Percentiles rank a stretch among this genome's conserved stretches.
Conservation (phyloP, 2,888 invertebrate species). For the Cryptus viduatorius region DNA sequence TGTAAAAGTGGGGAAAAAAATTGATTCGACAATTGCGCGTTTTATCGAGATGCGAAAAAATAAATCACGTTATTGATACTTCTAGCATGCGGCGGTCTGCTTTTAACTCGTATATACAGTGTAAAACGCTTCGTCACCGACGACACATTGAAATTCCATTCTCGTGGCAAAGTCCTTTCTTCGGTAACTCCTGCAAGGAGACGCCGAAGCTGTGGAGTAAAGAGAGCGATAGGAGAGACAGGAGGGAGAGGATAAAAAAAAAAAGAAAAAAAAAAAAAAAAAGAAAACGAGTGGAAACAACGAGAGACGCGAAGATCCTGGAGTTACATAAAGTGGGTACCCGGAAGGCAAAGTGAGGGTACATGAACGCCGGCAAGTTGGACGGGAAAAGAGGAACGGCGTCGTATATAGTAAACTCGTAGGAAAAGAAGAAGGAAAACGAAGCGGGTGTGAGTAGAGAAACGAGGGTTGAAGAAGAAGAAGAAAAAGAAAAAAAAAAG, state of each 20-base stretch:
- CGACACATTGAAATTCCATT: conserved; percentile 72
- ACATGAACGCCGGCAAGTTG: conserved; percentile 63
- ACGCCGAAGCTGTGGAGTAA: conserved; percentile 35
- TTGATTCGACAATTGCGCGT: no score
- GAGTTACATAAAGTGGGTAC: conserved; percentile 65
- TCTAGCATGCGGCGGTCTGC: no score
- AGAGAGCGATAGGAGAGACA: conserved; percentile 31
- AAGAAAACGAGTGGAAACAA: conserved; percentile 32
- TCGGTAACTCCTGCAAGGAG: conserved; percentile 55
- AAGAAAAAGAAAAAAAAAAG: conserved; percentile 4
- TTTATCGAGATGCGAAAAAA: no score
- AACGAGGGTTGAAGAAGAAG: conserved; percentile 23
- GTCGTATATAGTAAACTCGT: conserved; percentile 47
- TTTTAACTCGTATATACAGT: conserved; percentile 1
- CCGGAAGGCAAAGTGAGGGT: conserved; percentile 66
- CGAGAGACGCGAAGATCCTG: conserved; percentile 55
- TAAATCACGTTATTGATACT: no score
- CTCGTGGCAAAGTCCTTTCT: conserved; percentile 66
- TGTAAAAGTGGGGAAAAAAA: no score
- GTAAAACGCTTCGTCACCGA: conserved; percentile 29
- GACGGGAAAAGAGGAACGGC: conserved; percentile 58
- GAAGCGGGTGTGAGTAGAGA: conserved; percentile 40
- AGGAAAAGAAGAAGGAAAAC: conserved; percentile 34
- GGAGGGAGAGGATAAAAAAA: conserved; percentile 15
- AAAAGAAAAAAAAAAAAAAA: conserved; percentile 40